Conservation (phyloP, 2,888 invertebrate genomes). For the Hemistola chrysoprasaria region DNA sequence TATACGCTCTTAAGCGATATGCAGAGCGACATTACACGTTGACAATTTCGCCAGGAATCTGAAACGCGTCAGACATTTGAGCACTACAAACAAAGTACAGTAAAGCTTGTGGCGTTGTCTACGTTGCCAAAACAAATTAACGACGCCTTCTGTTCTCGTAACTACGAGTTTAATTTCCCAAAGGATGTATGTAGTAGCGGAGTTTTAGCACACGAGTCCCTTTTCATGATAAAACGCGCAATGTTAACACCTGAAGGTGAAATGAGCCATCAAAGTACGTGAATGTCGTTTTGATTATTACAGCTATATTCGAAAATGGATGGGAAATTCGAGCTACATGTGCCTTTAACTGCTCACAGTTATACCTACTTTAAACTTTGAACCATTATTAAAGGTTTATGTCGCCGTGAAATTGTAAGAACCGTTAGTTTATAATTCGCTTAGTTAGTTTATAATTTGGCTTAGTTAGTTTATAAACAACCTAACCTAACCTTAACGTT, state of each 20-base stretch:
- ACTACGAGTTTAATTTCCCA: constrained; percentile 74
- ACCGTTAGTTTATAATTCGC: too few relatives aligned
- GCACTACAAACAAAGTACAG: constrained; percentile 29
- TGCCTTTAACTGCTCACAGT: too few relatives aligned
- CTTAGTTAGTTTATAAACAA: too few relatives aligned
- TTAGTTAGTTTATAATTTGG: too few relatives aligned
- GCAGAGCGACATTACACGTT: constrained; percentile 30
- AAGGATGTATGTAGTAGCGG: constrained; percentile 56
- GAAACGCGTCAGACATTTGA: constrained; percentile 28
- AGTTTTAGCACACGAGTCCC: constrained; percentile 46
- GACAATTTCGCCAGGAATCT: constrained; percentile 30
- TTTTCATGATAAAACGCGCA: constrained; percentile 45
- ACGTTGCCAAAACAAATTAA: constrained; percentile 69
- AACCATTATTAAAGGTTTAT: too few relatives aligned
- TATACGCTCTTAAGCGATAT: too few relatives aligned
- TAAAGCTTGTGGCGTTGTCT: constrained; percentile 34
- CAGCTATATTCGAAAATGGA: constrained; percentile 18
- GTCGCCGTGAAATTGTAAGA: too few relatives aligned
- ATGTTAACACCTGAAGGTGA: constrained; percentile 30
- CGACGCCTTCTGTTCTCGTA: constrained; percentile 48
- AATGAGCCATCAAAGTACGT: constrained; percentile 37
- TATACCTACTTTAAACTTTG: too few relatives aligned
- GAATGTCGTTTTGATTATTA: constrained; percentile 35
- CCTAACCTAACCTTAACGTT: too few relatives aligned
- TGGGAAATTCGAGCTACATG: constrained; percentile 9